Conservation (phyloP, 2,797 vertebrate genomes). For the Parotocinclus haroldoi region DNA sequence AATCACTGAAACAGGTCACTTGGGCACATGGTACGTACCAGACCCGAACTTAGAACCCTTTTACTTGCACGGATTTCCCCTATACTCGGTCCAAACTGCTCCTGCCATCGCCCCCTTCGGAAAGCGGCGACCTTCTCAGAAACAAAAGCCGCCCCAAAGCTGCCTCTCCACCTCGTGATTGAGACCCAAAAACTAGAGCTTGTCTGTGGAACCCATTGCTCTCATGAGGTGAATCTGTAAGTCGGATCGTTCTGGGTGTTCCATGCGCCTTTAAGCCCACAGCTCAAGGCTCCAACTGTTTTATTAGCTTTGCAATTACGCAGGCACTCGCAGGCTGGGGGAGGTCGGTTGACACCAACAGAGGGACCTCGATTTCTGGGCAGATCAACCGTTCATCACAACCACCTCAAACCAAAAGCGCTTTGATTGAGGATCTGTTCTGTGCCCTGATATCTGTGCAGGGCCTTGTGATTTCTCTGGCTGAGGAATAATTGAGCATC, state of each 20-base stretch:
- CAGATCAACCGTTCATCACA: slow-evolving; percentile 53
- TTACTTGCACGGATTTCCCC: no score
- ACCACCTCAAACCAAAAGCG: slow-evolving; percentile 30
- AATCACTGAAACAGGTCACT: no score
- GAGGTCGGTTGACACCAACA: slow-evolving; percentile 37
- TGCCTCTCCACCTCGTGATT: no score
- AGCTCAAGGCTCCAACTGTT: slow-evolving; percentile 51
- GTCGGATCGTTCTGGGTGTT: slow-evolving; percentile 48
- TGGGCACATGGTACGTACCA: no score
- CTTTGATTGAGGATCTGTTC: slow-evolving; percentile 45
- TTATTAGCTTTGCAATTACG: slow-evolving; percentile 66
- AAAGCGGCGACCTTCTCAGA: no score
- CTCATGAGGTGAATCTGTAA: background rate
- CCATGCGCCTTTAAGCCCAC: slow-evolving; percentile 38
- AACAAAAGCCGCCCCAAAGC: no score
- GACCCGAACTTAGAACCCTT: no score
- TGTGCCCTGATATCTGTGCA: slow-evolving; percentile 30
- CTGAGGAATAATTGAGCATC: slow-evolving; percentile 52
- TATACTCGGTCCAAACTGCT: no score
- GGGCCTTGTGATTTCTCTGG: slow-evolving; percentile 47
- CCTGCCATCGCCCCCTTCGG: no score
- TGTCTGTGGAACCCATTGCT: slow-evolving; percentile 13
- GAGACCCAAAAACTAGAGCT: no score
- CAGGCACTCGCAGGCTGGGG: slow-evolving; percentile 42
- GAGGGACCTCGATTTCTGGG: slow-evolving; percentile 49